Percentiles rank a stretch among this genome's conserved stretches.
These are phyloP conservation scores for Yponomeuta malinellus DNA, from an alignment of 2,888 invertebrate species.

Conservation along the genomic window DNA sequence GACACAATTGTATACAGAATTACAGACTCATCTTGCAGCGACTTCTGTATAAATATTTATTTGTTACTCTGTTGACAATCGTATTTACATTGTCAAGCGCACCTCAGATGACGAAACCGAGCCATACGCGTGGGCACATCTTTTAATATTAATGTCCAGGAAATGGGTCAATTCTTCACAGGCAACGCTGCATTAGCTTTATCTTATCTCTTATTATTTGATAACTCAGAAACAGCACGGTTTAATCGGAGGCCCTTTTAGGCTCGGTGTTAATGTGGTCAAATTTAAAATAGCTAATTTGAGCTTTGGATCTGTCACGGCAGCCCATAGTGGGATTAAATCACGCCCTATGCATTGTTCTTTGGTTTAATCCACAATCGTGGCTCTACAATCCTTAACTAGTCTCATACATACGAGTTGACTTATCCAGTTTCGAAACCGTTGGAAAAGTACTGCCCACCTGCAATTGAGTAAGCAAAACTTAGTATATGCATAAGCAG, in stretches of 20 bases:
- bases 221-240: background rate
- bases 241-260: background rate
- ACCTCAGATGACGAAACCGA: constrained; percentile 37
- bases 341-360: background rate
- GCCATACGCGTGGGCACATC: constrained; percentile 48
- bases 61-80: constrained; percentile 69
- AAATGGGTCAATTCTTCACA: constrained; percentile 51
- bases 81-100: constrained; percentile 67
- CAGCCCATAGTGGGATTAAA: background rate
- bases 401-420: background rate
- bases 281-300: background rate
- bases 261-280: background rate
- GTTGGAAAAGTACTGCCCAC: background rate
- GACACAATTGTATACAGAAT: constrained; percentile 52
- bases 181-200: constrained; percentile 17
- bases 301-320: background rate
- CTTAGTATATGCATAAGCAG: background rate
- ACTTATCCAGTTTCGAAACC: background rate
- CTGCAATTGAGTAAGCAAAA: background rate
- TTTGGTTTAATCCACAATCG: background rate
- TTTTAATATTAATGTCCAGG: constrained; percentile 49
- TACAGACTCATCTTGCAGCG: constrained; percentile 51
- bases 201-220: constrained; percentile 2
- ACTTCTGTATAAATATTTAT: constrained; percentile 70
- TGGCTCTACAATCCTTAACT: background rate